Evolutionary conservation across 2,797 vertebrate genomes (phyloP), one percentile per base, ranked within the genome.

Genomic region (Tapirus indicus): DNA sequence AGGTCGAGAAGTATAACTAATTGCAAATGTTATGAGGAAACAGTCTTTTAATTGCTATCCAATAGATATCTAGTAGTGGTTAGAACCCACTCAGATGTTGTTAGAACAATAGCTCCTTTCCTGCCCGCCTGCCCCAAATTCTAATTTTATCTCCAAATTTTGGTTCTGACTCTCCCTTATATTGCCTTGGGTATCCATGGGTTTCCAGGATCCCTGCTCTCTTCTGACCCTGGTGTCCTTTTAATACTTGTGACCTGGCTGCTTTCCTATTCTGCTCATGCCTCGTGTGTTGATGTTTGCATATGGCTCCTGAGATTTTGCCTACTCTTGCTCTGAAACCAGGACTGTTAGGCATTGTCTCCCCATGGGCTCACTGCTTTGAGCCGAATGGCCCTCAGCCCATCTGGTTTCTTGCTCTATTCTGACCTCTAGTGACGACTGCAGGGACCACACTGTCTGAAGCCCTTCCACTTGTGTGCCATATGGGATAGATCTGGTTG

Each of bases 351-450:
- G 32, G 20, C 23, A 23, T 49, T 47, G 5, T 32, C 41, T 64
- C 13, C 7, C 23, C 16, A 20, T 2, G 13, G 27, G 9, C 41
- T 60, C 29, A 1, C 21, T 12, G 49, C n/a, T 23, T 38, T 21
- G 44, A 56, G 27, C 4, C 2, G 14, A 29, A 80, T 21, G 64
- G n/a, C 5, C 41, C 38, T 82, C 16, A 62, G 90, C 47, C 80
- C 54, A 11, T 6, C 38, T 35, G 49, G 35, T 88, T 79, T 35
- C n/a, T 88, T 58, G 87, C 95, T 96, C 87, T 84, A 84, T 54
- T 23, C 95, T 95, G 95, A 83, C 83, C 78, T 93, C 95, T 96
- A 74, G 83, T 0, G 91, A 60, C 9, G 32, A 75, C 9, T 32
- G 9, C 35, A 16, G 49, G 38, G 32, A 66, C n/a, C 54, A 64